A percentile compares a stretch with the other conserved stretches of the same genome.
Conservation (phyloP, 2,113 vertebrate genomes). For the Leucopsar rothschildi region DNA sequence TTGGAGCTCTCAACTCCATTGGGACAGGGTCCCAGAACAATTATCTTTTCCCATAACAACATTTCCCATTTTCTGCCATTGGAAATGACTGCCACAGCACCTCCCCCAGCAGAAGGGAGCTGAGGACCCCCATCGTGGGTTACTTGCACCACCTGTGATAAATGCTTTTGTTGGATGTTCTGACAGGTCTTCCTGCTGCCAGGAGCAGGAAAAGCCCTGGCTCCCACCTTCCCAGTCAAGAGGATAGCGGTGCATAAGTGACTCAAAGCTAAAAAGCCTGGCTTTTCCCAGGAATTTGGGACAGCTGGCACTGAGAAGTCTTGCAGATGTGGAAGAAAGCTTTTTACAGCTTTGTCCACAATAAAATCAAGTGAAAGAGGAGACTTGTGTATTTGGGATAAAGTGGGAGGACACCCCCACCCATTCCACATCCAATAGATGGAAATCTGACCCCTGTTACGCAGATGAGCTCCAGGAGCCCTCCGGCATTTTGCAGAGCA, state of each 20-base stretch:
- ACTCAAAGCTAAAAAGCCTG: not conserved
- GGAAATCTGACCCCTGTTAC: not conserved
- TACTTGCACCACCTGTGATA: not conserved
- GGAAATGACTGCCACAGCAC: not conserved
- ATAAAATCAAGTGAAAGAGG: slow-evolving; percentile 36
- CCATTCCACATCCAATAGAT: not conserved
- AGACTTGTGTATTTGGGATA: not conserved
- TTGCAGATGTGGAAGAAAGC: slow-evolving; percentile 57
- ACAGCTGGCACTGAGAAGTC: slow-evolving; percentile 33
- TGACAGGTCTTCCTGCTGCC: not conserved
- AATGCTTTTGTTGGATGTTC: not conserved
- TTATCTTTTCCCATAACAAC: slow-evolving; percentile 44
- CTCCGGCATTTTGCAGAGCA: not conserved
- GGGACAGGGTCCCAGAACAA: slow-evolving; percentile 40
- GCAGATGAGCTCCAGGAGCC: not conserved
- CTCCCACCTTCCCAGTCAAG: not conserved
- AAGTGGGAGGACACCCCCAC: not conserved
- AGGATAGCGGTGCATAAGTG: rapidly evolving
- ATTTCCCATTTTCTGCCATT: slow-evolving; percentile 27
- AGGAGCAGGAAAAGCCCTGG: not conserved
- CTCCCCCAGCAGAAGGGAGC: not conserved
- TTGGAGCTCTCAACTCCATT: slow-evolving; percentile 47
- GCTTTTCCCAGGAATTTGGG: slow-evolving; percentile 47
- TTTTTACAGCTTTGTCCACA: slow-evolving; percentile 19
- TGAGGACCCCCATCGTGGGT: not conserved